Evolutionary conservation across 2,113 vertebrate species (phyloP), one percentile per base, ranked within the genome.

Genomic region (Rafetus swinhoei): DNA sequence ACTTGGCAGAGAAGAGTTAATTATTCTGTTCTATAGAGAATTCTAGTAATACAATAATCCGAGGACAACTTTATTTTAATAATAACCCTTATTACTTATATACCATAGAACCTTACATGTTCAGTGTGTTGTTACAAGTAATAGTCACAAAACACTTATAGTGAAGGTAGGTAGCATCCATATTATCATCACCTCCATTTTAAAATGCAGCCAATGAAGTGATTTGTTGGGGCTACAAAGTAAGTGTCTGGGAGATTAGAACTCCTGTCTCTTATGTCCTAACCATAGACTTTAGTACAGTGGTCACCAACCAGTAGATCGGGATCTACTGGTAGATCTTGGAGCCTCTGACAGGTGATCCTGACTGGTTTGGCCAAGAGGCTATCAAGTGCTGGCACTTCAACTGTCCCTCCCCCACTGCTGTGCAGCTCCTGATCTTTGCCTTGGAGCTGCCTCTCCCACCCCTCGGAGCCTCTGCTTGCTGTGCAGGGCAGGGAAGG

Each of bases 11-110:
- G 18, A 35, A 72, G 76, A 90, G 83, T 54, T 92, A 93, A 80
- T 88, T 60, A 82, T 50, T 62, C 65, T 85, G 52, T 93, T 94
- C 94, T 93, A 54, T 74, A 85, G 90, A 74, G 80, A 88, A 82
- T 95, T 96, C 1, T 8, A 85, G 53, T 87, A 79, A 50, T 56
- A 24, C 18, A 62, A 89, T 93, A 57, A 91, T 95, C 81, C 55
- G 89, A 90, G 82, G 83, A 87, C 85, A 11, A 84, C 87, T 94
- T 92, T 60, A 81, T 96, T 96, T 94, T 88, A 84, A 85, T 93
- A 83, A 91, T 80, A 19, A 69, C 53, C 55, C 86, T 90, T 92
- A 86, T 95, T 92, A 91, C 13, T 45, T 18, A 60, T 79, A 18
- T 81, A 57, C 83, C 85, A 25, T 5, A 24, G 5, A 72, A 21